Conservation (phyloP, 2,888 invertebrate genomes). For the Conops quadrifasciatus region DNA sequence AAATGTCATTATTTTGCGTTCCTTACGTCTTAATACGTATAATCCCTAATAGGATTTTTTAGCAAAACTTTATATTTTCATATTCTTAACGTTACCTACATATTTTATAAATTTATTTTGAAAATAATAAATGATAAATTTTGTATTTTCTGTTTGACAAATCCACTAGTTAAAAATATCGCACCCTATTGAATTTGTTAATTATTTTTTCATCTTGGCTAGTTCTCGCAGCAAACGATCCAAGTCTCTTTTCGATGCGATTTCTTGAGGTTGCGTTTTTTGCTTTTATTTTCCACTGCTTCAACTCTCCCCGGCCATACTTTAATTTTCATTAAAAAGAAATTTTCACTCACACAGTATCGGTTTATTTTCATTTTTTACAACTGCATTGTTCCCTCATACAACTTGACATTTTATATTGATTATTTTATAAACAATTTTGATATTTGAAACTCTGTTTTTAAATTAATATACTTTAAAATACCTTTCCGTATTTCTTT, state of each 20-base stretch:
- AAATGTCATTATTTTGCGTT: slow-evolving; percentile 20
- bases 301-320: slow-evolving; percentile 54
- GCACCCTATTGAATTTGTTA: slow-evolving; percentile 25
- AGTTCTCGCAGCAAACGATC: slow-evolving; percentile 32
- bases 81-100: slow-evolving; percentile 6
- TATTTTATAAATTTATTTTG: not conserved
- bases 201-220: slow-evolving; percentile 25
- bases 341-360: slow-evolving; percentile 57
- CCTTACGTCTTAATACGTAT: slow-evolving; percentile 26
- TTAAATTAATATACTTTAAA: slow-evolving; percentile 47
- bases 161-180: slow-evolving; percentile 11
- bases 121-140: not conserved
- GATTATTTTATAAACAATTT: slow-evolving; percentile 40
- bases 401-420: slow-evolving; percentile 46
- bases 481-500: slow-evolving; percentile 42
- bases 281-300: slow-evolving; percentile 51
- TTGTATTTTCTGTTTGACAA: slow-evolving; percentile 13
- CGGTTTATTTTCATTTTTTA: slow-evolving; percentile 58
- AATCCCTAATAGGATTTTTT: slow-evolving; percentile 16
- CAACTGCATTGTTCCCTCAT: slow-evolving; percentile 54
- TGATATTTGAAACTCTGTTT: slow-evolving; percentile 43
- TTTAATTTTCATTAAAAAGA: slow-evolving; percentile 57
- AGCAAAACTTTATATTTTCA: slow-evolving; percentile 14
- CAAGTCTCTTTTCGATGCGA: slow-evolving; percentile 48
- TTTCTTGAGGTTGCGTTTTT: slow-evolving; percentile 50